These are phyloP conservation scores for Oceanodroma leucorhoa DNA, from an alignment of 2,797 vertebrate genomes.

Conservation along the genomic window DNA sequence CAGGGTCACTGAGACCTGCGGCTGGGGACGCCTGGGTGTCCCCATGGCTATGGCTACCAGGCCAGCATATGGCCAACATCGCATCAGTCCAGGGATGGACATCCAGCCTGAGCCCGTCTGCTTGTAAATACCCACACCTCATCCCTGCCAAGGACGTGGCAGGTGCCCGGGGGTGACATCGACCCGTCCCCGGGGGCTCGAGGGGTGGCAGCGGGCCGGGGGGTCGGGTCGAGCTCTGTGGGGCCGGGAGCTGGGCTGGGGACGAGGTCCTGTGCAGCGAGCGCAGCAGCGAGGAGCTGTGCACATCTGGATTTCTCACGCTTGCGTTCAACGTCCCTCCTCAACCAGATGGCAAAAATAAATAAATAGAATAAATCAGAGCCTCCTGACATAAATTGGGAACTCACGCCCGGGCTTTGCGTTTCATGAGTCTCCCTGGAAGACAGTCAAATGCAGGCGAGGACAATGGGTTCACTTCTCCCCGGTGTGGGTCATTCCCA, in stretches of 20 bases:
- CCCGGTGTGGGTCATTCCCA: conserved; percentile 59
- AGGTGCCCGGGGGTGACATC: not conserved
- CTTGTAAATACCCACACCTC: rapidly evolving
- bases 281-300: not conserved
- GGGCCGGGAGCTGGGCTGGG: not conserved
- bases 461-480: conserved; percentile 66
- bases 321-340: conserved; percentile 31
- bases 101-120: not conserved
- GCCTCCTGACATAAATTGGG: conserved; percentile 62
- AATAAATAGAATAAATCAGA: conserved; percentile 70
- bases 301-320: conserved; percentile 70
- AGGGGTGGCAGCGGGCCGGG: not conserved
- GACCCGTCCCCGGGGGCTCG: rapidly evolving
- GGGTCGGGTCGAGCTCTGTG: not conserved
- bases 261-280: not conserved
- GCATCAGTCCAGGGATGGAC: not conserved
- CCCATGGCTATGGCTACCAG: rapidly evolving
- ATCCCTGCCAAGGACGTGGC: rapidly evolving
- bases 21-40: not conserved
- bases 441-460: conserved; percentile 51
- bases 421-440: conserved; percentile 61
- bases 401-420: conserved; percentile 52
- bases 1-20: rapidly evolving
- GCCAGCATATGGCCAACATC: rapidly evolving
- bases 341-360: conserved; percentile 70